Evolutionary conservation across 2,888 invertebrate species (phyloP).

Genomic region (Philhelius pedissequus): DNA sequence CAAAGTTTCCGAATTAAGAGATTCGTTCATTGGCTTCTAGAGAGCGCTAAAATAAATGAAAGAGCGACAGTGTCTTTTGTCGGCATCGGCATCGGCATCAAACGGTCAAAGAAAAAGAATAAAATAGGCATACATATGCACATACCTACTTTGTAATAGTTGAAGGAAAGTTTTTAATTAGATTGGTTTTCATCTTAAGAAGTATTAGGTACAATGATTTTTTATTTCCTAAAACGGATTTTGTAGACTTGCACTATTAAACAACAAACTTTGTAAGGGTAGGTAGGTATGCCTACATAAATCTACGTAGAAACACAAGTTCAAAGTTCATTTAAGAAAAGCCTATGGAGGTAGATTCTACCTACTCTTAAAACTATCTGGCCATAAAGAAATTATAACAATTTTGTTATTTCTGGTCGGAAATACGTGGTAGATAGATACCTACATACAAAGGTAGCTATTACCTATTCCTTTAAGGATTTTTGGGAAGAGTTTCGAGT

Average conservation of each 20-base stretch:
- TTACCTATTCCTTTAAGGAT: no score
- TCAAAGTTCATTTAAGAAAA: no score
- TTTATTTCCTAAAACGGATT: neutral
- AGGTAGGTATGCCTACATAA: no score
- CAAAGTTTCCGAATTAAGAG: constrained; percentile 47
- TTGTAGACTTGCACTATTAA: neutral
- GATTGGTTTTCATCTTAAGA: neutral
- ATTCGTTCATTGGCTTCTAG: constrained; percentile 48
- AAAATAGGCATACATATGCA: neutral
- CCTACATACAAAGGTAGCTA: no score
- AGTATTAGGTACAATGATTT: neutral
- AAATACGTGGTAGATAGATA: no score
- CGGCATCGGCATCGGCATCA: neutral
- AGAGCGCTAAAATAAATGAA: neutral
- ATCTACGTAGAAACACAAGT: no score
- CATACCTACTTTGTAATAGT: neutral
- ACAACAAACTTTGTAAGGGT: no score
- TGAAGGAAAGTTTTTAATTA: constrained; percentile 1
- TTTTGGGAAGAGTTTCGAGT: no score
- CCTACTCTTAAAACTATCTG: no score
- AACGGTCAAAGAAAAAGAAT: neutral
- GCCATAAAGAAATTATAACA: no score
- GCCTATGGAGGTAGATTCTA: no score
- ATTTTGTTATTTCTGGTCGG: no score
- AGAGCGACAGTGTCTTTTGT: neutral